These are phyloP conservation scores for Potamilus streckersoni DNA, from an alignment of 1,140 invertebrate genomes.

Conservation along the genomic window DNA sequence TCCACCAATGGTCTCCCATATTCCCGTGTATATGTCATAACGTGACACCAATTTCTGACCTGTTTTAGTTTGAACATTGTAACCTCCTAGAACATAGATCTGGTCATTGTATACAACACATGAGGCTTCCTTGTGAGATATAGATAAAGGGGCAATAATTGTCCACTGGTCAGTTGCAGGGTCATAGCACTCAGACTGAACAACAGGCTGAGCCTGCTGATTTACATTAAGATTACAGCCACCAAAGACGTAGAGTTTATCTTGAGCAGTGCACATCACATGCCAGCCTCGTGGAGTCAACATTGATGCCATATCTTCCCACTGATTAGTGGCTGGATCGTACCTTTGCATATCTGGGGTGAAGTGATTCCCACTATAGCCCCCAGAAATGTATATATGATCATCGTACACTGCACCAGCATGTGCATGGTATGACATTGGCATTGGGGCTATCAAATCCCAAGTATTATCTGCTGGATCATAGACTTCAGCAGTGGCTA, in stretches of 20 bases:
- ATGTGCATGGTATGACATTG: constrained; percentile 67
- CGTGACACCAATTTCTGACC: constrained; percentile 67
- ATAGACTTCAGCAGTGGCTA: constrained; percentile 65
- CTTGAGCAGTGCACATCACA: constrained; percentile 71
- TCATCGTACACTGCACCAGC: constrained; percentile 65
- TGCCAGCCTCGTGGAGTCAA: constrained; percentile 67
- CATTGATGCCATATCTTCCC: constrained; percentile 68
- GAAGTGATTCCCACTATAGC: constrained; percentile 67
- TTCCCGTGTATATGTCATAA: constrained; percentile 64
- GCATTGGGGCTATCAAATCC: constrained; percentile 63
- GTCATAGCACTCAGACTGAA: constrained; percentile 81
- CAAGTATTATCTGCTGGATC: constrained; percentile 64
- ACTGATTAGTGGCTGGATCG: constrained; percentile 62
- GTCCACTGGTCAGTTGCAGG: constrained; percentile 76
- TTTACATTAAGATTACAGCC: constrained; percentile 74
- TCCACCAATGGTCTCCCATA: constrained; percentile 68
- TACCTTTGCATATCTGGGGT: constrained; percentile 66
- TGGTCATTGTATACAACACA: constrained; percentile 66
- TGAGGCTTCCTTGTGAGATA: constrained; percentile 68
- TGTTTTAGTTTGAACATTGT: constrained; percentile 69
- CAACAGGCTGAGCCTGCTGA: constrained; percentile 78
- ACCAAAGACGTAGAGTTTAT: constrained; percentile 81
- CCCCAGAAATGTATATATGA: constrained; percentile 66
- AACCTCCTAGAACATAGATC: constrained; percentile 67
- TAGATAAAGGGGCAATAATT: constrained; percentile 74